Evolutionary conservation across 1,140 invertebrate genomes (phyloP), one percentile per base, ranked within the genome.

Genomic region (Procambarus virginalis): DNA sequence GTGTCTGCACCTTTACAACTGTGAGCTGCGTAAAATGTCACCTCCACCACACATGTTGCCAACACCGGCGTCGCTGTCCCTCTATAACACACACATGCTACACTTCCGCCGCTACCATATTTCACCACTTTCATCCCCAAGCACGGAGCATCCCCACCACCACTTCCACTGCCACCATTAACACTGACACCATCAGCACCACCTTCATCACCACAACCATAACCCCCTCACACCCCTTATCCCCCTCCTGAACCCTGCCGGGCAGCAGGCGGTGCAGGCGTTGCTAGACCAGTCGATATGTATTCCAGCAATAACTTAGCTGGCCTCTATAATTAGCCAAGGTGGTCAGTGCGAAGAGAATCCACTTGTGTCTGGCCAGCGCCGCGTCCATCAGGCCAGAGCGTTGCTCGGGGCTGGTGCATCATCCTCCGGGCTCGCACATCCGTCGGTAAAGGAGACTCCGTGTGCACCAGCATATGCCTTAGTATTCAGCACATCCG

Each of bases 231-330:
- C 68, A 68, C 64, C 34, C 34, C 34, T 34, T 34, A 34, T 34
- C 34, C 68, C n/a, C 68, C 14, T 22, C 22, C 22, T 4, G n/a
- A 22, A 73, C n/a, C n/a, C 68, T 34, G 51, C 22, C n/a, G 8
- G 17, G 20, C 60, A n/a, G 22, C 68, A 73, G 51, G 51, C 6
- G 6, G 51, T 6, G 51, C 12, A n/a, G 68, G 68, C 34, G 60
- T 17, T 14, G 12, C 60, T 5, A 64, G 12, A 14, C 14, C 60
- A 10, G 60, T 14, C 51, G 68, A 34, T 22, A 73, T 20, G 68
- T 73, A 73, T 73, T 73, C 68, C 68, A 34, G 68, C 68, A 34
- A 73, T 73, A 73, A 73, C 68, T 73, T 73, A 73, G n/a, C 22
- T 4, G 4, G n/a, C 22, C 68, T 9, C 68, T 73, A 73, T 73